Base-by-base conservation (phyloP, 1,140 invertebrate species). In the Acromyrmex echinatior region DNA sequence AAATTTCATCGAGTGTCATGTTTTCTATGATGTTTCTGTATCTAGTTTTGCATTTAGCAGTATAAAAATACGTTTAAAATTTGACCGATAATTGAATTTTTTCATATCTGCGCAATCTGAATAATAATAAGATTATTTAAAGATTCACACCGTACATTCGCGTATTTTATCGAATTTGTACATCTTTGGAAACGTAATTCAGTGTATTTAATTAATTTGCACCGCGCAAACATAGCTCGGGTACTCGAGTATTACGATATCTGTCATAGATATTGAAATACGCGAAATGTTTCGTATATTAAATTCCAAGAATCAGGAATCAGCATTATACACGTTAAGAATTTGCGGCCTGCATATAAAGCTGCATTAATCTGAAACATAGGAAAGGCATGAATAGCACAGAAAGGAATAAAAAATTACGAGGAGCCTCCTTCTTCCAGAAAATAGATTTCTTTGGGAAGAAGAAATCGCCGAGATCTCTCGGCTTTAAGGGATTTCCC, bases 401-500 rank as follows among this genome's bases (percentile, higher is more conserved):
- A n/a, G n/a, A 10, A 28, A 45, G 31, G 2, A 25, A 73, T 71
- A 28, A 73, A 71, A 73, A 81, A 81, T 71, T 80, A 70, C 28
- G 16, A 45, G 16, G 18, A 2, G 0, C 18, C 66, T 70, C 21
- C 39, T 45, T 45, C 4, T 53, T n/a, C 6, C 35, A n/a, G 66
- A n/a, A 73, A 58, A 60, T 35, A 25, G 58, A 85, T 85, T 85
- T 60, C n/a, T n/a, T 14, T 21, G 70, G n/a, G 49, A 60, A 68
- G 58, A 56, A 66, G 88, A 76, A 76, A 80, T 58, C 60, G 25
- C 9, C 71, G 73, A 49, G 79, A 86, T 87, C 86, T 87, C 68
- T 90, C 86, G 71, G 86, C 89, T 90, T 90, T 90, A 90, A 87
- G 89, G 86, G 86, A 90, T 90, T 80, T 90, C 74, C 79, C 88